Conservation (phyloP, 2,797 vertebrate species). For the Gastrophryne carolinensis region DNA sequence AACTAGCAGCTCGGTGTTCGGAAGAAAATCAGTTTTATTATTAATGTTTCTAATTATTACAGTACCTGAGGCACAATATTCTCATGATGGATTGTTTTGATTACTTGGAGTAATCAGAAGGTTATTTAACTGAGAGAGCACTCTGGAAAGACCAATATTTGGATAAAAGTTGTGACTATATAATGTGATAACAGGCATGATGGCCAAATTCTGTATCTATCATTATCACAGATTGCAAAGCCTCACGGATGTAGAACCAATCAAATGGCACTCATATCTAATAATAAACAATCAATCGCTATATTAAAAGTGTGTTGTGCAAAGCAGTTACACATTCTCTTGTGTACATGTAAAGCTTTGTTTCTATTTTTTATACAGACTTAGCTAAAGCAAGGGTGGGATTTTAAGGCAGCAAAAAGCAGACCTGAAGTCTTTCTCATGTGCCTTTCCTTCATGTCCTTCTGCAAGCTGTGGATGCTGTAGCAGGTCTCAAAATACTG, state of each 20-base stretch:
- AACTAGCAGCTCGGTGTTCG: not conserved
- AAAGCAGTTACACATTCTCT: too few relatives aligned
- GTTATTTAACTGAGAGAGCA: slow-evolving; percentile 3
- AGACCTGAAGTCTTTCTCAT: too few relatives aligned
- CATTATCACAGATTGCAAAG: not conserved
- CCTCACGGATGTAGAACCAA: not conserved
- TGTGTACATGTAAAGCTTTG: too few relatives aligned
- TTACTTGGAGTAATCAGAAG: slow-evolving; percentile 39
- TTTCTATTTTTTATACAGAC: too few relatives aligned
- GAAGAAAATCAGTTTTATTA: slow-evolving; percentile 7
- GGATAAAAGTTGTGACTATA: not conserved
- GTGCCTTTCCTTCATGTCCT: too few relatives aligned
- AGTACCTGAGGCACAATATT: slow-evolving; percentile 27
- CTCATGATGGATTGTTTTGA: slow-evolving; percentile 43
- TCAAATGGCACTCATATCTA: not conserved
- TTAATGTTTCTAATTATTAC: slow-evolving; percentile 38
- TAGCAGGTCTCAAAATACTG: too few relatives aligned
- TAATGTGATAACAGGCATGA: not conserved
- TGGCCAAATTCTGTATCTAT: not conserved
- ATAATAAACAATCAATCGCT: not conserved
- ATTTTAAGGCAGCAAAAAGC: too few relatives aligned
- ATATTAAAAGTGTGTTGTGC: too few relatives aligned
- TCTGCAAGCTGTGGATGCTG: too few relatives aligned
- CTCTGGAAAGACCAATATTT: slow-evolving; percentile 10
- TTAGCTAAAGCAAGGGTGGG: too few relatives aligned